Conservation (phyloP, 37 sponge, comb jelly and placozoan genomes). For the Ianthella basta region DNA sequence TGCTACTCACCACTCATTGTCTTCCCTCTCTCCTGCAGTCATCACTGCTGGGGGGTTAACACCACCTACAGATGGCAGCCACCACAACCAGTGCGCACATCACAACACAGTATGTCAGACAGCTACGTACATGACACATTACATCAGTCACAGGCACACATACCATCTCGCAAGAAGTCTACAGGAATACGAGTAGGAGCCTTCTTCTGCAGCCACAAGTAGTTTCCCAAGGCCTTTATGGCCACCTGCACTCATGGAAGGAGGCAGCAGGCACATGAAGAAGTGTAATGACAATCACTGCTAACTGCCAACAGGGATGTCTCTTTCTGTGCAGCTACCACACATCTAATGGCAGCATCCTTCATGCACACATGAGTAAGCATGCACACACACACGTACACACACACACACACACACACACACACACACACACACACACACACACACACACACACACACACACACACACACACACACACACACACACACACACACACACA, state of each 20-base stretch:
- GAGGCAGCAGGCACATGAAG: not conserved
- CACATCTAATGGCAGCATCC: not conserved
- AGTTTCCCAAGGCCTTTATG: not conserved
- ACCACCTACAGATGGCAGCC: not conserved
- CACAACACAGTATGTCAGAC: not conserved
- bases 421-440: not conserved
- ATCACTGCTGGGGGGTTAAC: conserved; percentile 6
- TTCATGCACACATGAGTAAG: not conserved
- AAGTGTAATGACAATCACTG: not conserved
- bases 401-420: too few relatives aligned
- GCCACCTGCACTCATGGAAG: not conserved
- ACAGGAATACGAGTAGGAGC: not conserved
- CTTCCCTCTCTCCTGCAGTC: conserved; percentile 66
- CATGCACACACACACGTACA: too few relatives aligned
- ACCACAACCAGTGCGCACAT: not conserved
- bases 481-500: not conserved
- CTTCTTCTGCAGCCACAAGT: conserved; percentile 1
- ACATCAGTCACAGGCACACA: not conserved
- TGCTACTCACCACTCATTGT: conserved; percentile 62
- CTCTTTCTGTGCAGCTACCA: not conserved
- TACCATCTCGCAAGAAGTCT: not conserved
- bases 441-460: not conserved
- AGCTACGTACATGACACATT: too few relatives aligned
- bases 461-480: not conserved
- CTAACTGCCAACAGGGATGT: not conserved